These are phyloP conservation scores for Caenorhabditis angaria DNA, from an alignment of 2,888 invertebrate genomes.

Conservation along the genomic window DNA sequence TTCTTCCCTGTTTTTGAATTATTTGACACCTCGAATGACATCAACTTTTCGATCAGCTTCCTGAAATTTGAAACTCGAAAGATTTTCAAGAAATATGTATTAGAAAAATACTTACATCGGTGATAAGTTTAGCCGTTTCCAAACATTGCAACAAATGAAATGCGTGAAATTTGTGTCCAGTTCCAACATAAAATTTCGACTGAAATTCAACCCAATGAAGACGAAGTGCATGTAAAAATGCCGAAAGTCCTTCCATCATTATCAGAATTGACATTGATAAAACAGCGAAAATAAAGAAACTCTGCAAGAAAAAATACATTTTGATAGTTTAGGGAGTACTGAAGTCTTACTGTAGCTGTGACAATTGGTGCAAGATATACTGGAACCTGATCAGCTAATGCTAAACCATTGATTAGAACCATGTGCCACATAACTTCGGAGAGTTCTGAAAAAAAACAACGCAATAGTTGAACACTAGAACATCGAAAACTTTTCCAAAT, in stretches of 20 bases:
- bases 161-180: not conserved
- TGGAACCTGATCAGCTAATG: slow-evolving; percentile 16
- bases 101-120: not conserved
- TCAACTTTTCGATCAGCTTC: not conserved
- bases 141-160: not conserved
- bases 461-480: not conserved
- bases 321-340: not conserved
- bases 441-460: slow-evolving; percentile 3
- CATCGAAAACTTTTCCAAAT: too few species aligned
- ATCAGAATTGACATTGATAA: slow-evolving; percentile 94
- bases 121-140: not conserved
- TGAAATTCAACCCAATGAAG: slow-evolving; percentile 87
- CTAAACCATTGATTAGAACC: slow-evolving; percentile 50
- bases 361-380: slow-evolving; percentile 12
- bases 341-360: not conserved
- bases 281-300: slow-evolving; percentile 87
- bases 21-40: not conserved
- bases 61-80: not conserved
- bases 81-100: too few species aligned
- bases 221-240: slow-evolving; percentile 82
- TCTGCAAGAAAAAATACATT: not conserved
- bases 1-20: too few species aligned
- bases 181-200: slow-evolving; percentile 92
- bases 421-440: slow-evolving; percentile 48
- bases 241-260: slow-evolving; percentile 98